phyloP scores from a whole-genome alignment of 2,113 vertebrate genomes.

The Spizaetus ornatus region DNA sequence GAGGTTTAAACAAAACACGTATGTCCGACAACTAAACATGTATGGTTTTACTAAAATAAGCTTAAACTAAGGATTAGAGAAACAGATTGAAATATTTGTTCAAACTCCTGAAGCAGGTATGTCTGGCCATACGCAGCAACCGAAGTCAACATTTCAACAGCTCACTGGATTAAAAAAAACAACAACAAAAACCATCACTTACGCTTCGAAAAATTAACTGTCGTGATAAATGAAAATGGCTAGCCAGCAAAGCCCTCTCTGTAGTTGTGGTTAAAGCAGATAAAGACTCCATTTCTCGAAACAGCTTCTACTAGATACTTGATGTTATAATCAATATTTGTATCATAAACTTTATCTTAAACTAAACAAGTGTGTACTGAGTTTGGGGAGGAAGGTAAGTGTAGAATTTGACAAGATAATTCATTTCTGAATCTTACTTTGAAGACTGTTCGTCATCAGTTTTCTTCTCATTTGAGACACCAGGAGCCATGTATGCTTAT shows the following conservation, averaged over 20 bases:
- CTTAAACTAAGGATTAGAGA: neutral
- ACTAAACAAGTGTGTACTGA: neutral
- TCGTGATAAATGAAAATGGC: neutral
- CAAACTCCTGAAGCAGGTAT: neutral
- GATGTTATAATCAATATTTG: neutral
- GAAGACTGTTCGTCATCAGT: neutral
- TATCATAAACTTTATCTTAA: neutral
- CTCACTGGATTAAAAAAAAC: neutral
- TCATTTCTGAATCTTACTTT: constrained; percentile 48
- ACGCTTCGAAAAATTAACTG: neutral
- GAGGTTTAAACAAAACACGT: neutral
- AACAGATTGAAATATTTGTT: neutral
- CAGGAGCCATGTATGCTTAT: constrained; percentile 46
- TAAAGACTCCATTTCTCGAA: neutral
- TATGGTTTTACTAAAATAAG: neutral
- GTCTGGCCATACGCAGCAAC: neutral
- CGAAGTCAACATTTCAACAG: neutral
- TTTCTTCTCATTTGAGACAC: constrained; percentile 16
- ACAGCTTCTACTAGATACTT: neutral
- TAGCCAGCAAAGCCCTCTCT: neutral
- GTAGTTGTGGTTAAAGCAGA: neutral
- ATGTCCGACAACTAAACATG: neutral
- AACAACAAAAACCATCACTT: neutral
- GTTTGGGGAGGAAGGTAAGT: neutral
- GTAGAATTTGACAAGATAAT: neutral